Evolutionary conservation across 2,113 vertebrate genomes (phyloP).

Genomic region (Coptodon rendalli): DNA sequence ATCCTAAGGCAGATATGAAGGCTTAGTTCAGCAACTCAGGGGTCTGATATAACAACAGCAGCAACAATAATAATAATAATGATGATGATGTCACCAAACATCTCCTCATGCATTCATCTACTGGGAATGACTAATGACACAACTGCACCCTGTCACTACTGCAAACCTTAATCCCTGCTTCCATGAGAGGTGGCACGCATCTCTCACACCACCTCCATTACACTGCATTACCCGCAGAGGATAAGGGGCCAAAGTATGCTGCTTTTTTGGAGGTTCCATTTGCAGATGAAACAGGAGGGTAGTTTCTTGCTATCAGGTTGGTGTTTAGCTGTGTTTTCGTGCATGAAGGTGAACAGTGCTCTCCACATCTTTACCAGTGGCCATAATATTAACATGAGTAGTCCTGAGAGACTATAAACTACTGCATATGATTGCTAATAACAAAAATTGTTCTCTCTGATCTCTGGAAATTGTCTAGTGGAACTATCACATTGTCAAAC

Average conservation of each 20-base stretch:
- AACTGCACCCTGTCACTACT: not conserved
- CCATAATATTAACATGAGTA: not conserved
- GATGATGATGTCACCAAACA: not conserved
- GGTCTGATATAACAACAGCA: not conserved
- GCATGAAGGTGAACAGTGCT: not conserved
- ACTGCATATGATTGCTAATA: not conserved
- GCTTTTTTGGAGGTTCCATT: not conserved
- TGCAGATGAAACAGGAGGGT: not conserved
- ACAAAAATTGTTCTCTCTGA: not conserved
- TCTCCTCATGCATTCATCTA: not conserved
- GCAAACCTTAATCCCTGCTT: not conserved
- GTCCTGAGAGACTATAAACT: not conserved
- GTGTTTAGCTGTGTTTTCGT: not conserved
- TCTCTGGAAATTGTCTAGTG: not conserved
- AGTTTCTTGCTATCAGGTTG: not conserved
- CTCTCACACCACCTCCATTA: slow-evolving; percentile 12
- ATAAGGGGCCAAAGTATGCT: not conserved
- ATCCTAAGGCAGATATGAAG: not conserved
- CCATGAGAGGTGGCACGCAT: not conserved
- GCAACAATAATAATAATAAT: not conserved
- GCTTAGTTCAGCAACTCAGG: not conserved
- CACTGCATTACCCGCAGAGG: slow-evolving; percentile 1
- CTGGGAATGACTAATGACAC: not conserved
- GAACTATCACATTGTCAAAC: not conserved
- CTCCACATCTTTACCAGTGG: not conserved